Evolutionary conservation across 1,140 invertebrate species (phyloP), one percentile per base, ranked within the genome.

Genomic region (Microplitis mediator): DNA sequence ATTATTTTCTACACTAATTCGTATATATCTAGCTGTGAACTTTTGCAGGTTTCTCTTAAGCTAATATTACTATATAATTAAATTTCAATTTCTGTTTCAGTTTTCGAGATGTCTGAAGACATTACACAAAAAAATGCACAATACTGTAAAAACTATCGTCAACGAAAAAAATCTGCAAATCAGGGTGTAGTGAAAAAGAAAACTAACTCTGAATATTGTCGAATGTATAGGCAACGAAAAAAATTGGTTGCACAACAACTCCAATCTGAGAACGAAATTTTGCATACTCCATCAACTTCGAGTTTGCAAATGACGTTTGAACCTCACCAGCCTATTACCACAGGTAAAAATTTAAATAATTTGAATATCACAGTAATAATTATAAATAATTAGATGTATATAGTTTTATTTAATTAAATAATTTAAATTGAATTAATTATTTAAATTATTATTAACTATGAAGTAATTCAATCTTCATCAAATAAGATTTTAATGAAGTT

Each of bases 311-410:
- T 54, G 52, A 54, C 52, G 52, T 54, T 54, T 54, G 11, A 54
- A 54, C 52, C 52, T 54, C 52, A 39, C 35, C 35, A 54, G 52
- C 52, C 11, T 54, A 54, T 54, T 14, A 14, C 8, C 52, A 54
- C 52, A n/a, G 52, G 52, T 54, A 54, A 54, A 54, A 54, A 54
- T 54, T 23, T 54, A n/a, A 54, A 54, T 54, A 54, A 54, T 54
- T 54, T 0, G 52, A 54, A 54, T 14, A 54, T 54, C 52, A 54
- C 8, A 54, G 52, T 54, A 0, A 54, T 54, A 54, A 54, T 54
- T 54, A 54, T 14, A 54, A 14, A 54, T 54, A 54, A 54, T 54
- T 0, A 54, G n/a, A 54, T 54, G 51, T 54, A n/a, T 54, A 54
- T 54, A 54, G 52, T 54, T 54, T 23, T 54, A 54, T 54, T 54